phyloP scores from a whole-genome alignment of 2,797 vertebrate species.

The Danio aesculapii region DNA sequence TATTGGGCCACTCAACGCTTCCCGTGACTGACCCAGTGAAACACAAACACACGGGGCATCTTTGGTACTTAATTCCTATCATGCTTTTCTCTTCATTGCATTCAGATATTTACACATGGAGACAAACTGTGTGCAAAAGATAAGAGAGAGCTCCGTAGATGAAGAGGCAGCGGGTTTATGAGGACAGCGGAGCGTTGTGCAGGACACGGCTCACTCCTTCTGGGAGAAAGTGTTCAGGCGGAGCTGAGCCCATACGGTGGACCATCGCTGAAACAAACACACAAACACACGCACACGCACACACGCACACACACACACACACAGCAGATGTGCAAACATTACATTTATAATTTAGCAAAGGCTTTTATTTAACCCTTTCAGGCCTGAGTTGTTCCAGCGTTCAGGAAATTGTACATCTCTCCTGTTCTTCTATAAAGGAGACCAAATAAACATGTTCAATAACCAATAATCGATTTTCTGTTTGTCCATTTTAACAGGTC shows the following conservation, averaged over 20 bases:
- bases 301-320: too few relatives aligned
- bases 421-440: too few relatives aligned
- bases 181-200: conserved; percentile 79
- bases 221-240: conserved; percentile 84
- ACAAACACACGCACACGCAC: too few relatives aligned
- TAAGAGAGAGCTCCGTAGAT: not conserved
- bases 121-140: not conserved
- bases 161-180: conserved; percentile 76
- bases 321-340: too few relatives aligned
- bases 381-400: too few relatives aligned
- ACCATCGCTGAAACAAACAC: conserved; percentile 65
- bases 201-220: conserved; percentile 80
- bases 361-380: too few relatives aligned
- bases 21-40: too few relatives aligned
- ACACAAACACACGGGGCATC: not conserved
- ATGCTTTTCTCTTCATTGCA: not conserved
- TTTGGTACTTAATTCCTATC: not conserved
- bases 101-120: not conserved
- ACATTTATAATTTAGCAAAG: too few relatives aligned
- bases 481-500: too few relatives aligned
- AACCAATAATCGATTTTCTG: too few relatives aligned
- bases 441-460: too few relatives aligned
- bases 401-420: too few relatives aligned
- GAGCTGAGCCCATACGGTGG: conserved; percentile 81
- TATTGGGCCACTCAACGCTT: not conserved